These are phyloP conservation scores for Oreochromis mossambicus DNA, from an alignment of 2,797 vertebrate genomes.

Conservation along the genomic window DNA sequence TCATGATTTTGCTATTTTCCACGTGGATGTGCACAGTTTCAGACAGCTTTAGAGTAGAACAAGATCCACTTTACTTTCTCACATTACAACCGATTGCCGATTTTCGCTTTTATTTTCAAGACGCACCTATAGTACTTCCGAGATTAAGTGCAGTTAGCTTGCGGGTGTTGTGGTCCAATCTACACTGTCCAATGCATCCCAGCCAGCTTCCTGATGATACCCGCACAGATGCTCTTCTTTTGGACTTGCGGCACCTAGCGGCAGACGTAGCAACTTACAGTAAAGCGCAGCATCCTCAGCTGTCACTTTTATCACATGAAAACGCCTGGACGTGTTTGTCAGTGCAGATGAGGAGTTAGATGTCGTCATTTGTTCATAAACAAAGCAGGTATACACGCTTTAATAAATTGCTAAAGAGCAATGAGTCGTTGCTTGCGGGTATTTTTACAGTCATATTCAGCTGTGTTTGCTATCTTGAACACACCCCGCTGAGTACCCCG, in stretches of 20 bases:
- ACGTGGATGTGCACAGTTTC: background rate
- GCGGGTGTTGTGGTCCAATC: background rate
- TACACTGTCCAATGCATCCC: background rate
- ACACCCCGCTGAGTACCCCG: constrained; percentile 61
- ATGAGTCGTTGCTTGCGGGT: constrained; percentile 15
- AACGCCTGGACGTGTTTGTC: background rate
- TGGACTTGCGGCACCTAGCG: constrained; percentile 19
- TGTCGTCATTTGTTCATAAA: background rate
- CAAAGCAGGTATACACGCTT: background rate
- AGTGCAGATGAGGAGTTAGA: background rate
- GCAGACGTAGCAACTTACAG: background rate
- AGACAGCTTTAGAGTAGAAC: background rate
- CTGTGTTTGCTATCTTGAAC: constrained; percentile 56
- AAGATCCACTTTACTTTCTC: background rate
- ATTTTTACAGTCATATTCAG: background rate
- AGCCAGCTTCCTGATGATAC: constrained; percentile 2
- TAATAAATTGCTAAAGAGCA: background rate
- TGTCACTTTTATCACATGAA: constrained; percentile 17
- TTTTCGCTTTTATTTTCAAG: constrained; percentile 10
- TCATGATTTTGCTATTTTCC: background rate
- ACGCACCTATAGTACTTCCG: background rate
- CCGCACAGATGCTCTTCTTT: background rate
- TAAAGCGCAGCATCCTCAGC: constrained; percentile 28
- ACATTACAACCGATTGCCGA: background rate
- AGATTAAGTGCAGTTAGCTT: background rate